Evolutionary conservation across 2,888 invertebrate genomes (phyloP), one percentile per base, ranked within the genome.

Genomic region (Pediacus dermestoides): DNA sequence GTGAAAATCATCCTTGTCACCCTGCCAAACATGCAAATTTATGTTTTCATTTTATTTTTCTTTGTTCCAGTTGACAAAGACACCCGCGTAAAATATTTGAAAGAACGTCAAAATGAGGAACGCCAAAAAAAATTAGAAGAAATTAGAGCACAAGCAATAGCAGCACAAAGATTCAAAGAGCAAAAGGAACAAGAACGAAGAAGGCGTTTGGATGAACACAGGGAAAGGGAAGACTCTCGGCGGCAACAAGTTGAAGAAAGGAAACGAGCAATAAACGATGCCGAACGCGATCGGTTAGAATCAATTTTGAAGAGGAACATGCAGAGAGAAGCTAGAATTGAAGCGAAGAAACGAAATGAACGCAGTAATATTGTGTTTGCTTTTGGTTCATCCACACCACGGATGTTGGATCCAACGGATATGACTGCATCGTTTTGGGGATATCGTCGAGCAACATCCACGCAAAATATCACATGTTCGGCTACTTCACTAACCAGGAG

Each of bases 361-460:
- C 78, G 85, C 57, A 79, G 78, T 63, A 80, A 80, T 49, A 74
- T 76, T 55, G 85, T 84, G 38, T 92, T 90, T 73, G 92, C 91
- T 37, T 92, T 92, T 72, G 92, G 92, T 42, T 91, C 90, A 57
- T 91, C 90, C 53, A 92, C 90, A 46, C 91, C 92, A 46, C 77
- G 92, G 47, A 80, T 89, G 74, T 74, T 89, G 58, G 88, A 89
- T 66, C 87, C 88, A 37, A 79, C 82, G 44, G 88, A 89, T 66
- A 81, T 85, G 52, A 81, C 81, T 39, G 80, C 83, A 50, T 79
- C 82, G 61, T 89, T 85, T 75, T 90, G 88, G 89, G 85, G 87
- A 51, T 83, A 87, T 66, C 80, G 90, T 70, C 82, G 89, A 70
- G 89, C 90, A 56, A 89, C 90, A 63, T 90, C 90, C 63, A 90